Percentiles rank a stretch among this genome's conserved stretches.
Conservation (phyloP, 2,888 invertebrate genomes). For the Cyaniris semiargus region DNA sequence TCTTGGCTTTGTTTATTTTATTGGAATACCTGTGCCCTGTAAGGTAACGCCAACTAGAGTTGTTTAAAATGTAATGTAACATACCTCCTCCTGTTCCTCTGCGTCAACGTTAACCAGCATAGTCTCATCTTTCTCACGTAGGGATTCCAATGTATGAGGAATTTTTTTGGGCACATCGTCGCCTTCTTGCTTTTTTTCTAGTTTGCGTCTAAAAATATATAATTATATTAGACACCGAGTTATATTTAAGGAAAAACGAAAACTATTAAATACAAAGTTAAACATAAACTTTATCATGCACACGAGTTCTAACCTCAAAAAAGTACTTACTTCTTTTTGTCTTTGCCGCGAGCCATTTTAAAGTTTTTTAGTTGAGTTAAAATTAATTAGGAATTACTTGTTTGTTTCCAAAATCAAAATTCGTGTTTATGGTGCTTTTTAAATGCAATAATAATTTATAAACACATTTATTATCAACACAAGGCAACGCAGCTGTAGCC, state of each 20-base stretch:
- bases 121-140: conserved; percentile 95
- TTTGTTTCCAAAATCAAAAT: background rate
- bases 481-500: background rate
- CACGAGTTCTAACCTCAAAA: conserved; percentile 38
- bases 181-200: conserved; percentile 74
- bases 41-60: background rate
- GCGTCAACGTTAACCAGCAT: conserved; percentile 87
- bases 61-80: background rate
- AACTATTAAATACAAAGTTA: conserved; percentile 13
- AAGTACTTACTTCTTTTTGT: conserved; percentile 72
- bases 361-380: conserved; percentile 11
- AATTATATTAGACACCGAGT: background rate
- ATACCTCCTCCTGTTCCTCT: conserved; percentile 87
- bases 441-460: background rate
- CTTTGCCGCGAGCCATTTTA: conserved; percentile 73
- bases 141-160: conserved; percentile 96
- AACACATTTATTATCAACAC: background rate
- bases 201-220: conserved; percentile 59
- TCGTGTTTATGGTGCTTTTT: background rate
- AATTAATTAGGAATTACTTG: background rate
- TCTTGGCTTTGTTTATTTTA: too few relatives aligned
- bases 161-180: conserved; percentile 72
- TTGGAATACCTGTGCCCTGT: background rate
- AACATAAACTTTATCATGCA: conserved; percentile 37
- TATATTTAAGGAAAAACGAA: too few relatives aligned